Evolutionary conservation across 2,113 vertebrate genomes (phyloP).

Genomic region (Scalopus aquaticus): DNA sequence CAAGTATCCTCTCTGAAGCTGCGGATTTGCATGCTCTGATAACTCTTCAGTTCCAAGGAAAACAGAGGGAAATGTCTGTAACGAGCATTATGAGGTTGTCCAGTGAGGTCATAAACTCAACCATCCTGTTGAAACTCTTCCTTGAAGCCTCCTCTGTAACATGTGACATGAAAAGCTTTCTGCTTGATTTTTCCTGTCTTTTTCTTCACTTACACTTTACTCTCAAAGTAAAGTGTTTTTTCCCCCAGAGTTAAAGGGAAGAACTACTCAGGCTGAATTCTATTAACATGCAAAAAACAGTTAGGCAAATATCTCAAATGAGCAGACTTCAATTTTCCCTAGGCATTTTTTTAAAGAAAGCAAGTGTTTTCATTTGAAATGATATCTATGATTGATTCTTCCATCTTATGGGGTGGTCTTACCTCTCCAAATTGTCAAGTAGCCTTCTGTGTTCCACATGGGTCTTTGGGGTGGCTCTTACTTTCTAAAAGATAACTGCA

Average conservation of each 20-base stretch:
- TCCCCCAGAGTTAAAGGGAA: neutral
- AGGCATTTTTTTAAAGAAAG: neutral
- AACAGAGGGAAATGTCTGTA: neutral
- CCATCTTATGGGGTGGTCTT: fast-evolving
- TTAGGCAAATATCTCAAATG: neutral
- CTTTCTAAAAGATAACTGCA: neutral
- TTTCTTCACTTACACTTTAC: neutral
- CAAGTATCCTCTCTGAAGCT: neutral
- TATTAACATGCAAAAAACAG: neutral
- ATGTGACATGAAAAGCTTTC: neutral
- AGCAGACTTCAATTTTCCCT: neutral
- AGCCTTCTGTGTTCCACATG: neutral
- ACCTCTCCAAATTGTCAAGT: neutral
- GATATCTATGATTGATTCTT: neutral
- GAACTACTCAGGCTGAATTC: neutral
- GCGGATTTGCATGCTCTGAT: neutral
- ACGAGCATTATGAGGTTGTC: neutral
- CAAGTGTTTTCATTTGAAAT: neutral
- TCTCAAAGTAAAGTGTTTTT: neutral
- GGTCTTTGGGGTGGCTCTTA: neutral
- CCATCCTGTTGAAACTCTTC: neutral
- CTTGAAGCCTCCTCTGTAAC: neutral
- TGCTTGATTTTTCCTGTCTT: neutral
- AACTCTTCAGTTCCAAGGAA: neutral
- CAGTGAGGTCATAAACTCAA: neutral